Evolutionary conservation across 2,113 vertebrate genomes (phyloP).

Genomic region (Peromyscus leucopus): DNA sequence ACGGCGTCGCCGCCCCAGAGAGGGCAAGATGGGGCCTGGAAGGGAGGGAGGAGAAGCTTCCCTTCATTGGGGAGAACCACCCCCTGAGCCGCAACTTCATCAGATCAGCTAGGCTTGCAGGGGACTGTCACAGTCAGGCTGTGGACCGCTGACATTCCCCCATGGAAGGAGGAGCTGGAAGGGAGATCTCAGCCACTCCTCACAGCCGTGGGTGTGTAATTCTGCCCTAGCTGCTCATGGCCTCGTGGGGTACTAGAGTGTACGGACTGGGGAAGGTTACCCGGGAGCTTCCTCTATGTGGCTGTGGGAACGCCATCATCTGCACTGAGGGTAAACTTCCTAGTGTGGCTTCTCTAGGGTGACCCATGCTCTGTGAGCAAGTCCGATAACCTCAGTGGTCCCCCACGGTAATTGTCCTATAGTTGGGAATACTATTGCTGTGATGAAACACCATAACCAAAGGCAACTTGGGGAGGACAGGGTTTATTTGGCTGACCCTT

Average conservation of each 20-base stretch:
- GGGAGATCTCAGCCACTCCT: not conserved
- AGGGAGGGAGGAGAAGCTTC: not conserved
- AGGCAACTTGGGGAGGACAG: too few relatives aligned
- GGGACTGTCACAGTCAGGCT: not conserved
- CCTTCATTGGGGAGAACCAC: not conserved
- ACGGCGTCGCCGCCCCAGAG: not conserved
- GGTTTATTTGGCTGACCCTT: not conserved
- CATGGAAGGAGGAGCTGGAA: not conserved
- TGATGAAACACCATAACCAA: not conserved
- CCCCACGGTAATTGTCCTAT: not conserved
- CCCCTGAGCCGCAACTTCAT: not conserved
- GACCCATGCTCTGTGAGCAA: not conserved
- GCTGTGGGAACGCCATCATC: not conserved
- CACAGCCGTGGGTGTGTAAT: not conserved
- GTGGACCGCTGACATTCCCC: not conserved
- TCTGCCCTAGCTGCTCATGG: not conserved
- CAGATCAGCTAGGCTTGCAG: not conserved
- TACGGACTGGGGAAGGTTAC: not conserved
- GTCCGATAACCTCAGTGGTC: not conserved
- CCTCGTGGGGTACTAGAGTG: not conserved
- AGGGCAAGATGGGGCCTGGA: not conserved
- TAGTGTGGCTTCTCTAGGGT: not conserved
- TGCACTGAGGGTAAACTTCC: not conserved
- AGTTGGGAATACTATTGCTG: too few relatives aligned
- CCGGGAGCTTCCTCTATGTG: not conserved